Evolutionary conservation across 2,113 vertebrate genomes (phyloP).

Genomic region (Cettia cetti): DNA sequence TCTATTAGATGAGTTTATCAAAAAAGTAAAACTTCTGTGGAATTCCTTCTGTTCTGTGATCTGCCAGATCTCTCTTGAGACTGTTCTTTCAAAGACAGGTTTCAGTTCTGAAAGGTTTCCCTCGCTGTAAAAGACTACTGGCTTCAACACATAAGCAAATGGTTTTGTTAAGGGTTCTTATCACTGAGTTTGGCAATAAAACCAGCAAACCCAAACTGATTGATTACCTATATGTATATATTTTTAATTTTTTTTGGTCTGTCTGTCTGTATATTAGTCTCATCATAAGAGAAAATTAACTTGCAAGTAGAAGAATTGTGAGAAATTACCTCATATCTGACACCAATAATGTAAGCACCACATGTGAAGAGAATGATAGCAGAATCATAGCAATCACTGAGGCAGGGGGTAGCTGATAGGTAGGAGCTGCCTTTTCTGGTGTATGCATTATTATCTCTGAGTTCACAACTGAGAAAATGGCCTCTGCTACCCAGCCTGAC

Average conservation of each 20-base stretch:
- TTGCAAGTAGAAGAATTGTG: not conserved
- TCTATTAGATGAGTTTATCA: not conserved
- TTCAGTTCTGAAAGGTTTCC: not conserved
- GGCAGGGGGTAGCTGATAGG: not conserved
- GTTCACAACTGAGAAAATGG: not conserved
- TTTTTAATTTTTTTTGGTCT: not conserved
- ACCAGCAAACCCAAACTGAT: not conserved
- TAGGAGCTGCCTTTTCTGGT: not conserved
- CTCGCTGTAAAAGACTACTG: not conserved
- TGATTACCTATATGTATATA: not conserved
- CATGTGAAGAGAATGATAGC: fast-evolving
- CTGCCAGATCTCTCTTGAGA: not conserved
- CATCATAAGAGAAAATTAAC: not conserved
- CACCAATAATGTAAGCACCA: fast-evolving
- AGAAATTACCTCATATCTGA: not conserved
- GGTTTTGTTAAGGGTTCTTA: not conserved
- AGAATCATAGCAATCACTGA: not conserved
- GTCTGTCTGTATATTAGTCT: not conserved
- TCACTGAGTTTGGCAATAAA: not conserved
- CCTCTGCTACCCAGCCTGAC: not conserved
- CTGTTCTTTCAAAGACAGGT: not conserved
- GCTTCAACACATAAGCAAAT: too few relatives aligned
- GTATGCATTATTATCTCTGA: not conserved
- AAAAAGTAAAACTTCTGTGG: not conserved
- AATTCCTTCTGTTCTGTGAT: not conserved